A percentile compares a stretch with the other conserved stretches of the same genome.
Evolutionary conservation across 2,888 invertebrate species (phyloP).

Genomic region (Gari tellinella): DNA sequence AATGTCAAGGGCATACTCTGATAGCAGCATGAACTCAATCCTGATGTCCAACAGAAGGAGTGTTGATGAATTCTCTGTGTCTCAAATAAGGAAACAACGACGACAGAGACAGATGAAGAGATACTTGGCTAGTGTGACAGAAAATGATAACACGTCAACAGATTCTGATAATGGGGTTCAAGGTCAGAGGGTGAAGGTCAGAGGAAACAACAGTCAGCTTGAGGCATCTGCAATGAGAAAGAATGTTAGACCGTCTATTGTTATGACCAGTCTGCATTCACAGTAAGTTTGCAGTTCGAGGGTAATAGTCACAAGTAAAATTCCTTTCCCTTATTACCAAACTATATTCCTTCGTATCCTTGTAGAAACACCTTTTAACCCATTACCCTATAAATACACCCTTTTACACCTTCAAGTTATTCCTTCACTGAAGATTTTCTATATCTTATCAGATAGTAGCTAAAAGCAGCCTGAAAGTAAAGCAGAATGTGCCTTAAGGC

Average conservation of each 20-base stretch:
- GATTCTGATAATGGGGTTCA: constrained; percentile 59
- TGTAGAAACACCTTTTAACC: too few relatives aligned
- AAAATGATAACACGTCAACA: constrained; percentile 11
- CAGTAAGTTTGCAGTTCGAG: constrained; percentile 60
- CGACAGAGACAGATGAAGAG: not conserved
- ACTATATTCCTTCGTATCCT: too few relatives aligned
- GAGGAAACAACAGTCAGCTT: not conserved
- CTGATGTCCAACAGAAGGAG: constrained; percentile 57
- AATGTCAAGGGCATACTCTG: constrained; percentile 69
- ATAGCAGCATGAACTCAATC: constrained; percentile 56
- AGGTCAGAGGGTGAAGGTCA: constrained; percentile 2
- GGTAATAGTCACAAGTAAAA: too few relatives aligned
- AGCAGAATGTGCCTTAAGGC: too few relatives aligned
- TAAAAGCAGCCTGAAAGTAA: too few relatives aligned
- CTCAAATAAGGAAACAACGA: not conserved
- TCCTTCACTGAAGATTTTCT: too few relatives aligned
- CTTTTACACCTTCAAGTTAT: too few relatives aligned
- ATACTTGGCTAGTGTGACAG: constrained; percentile 10
- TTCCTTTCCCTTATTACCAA: too few relatives aligned
- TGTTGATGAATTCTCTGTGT: constrained; percentile 68
- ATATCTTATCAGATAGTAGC: too few relatives aligned
- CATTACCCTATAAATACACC: too few relatives aligned
- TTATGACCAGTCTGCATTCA: constrained; percentile 77
- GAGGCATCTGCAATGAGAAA: constrained; percentile 27
- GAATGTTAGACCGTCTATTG: constrained; percentile 66